These are phyloP conservation scores for Mesocentrotus franciscanus DNA, from an alignment of 53 echinoderm and acorn worm genomes.

Conservation along the genomic window DNA sequence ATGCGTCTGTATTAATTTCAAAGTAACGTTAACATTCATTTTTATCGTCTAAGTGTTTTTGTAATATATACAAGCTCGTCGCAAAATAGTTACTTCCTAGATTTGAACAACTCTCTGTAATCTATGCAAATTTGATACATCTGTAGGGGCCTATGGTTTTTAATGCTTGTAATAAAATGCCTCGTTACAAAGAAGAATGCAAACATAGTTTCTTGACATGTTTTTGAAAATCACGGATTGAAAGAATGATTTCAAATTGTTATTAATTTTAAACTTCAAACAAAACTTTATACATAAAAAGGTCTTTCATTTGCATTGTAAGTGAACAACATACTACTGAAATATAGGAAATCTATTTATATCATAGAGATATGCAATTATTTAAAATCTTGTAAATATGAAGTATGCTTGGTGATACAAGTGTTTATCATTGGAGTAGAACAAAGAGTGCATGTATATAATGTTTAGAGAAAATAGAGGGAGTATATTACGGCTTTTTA, in stretches of 20 bases:
- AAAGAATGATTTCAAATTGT: neutral
- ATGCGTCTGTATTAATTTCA: neutral
- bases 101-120: neutral
- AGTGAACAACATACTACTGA: neutral
- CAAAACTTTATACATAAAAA: neutral
- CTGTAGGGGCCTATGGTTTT: neutral
- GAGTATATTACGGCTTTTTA: too few relatives aligned
- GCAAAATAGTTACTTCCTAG: neutral
- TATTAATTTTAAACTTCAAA: neutral
- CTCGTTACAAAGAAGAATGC: neutral
- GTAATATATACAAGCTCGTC: neutral
- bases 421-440: too few relatives aligned
- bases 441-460: too few relatives aligned
- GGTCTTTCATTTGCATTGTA: neutral
- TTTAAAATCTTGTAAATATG: neutral
- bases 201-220: neutral
- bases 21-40: neutral
- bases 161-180: neutral
- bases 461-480: too few relatives aligned
- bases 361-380: neutral
- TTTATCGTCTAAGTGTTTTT: too few relatives aligned
- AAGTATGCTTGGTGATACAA: too few relatives aligned
- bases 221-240: neutral
- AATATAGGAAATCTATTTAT: neutral
- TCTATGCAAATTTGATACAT: neutral